A percentile compares a stretch with the other conserved stretches of the same genome.
phyloP scores from a whole-genome alignment of 1,140 invertebrate genomes.

The Caerostris extrusa region DNA sequence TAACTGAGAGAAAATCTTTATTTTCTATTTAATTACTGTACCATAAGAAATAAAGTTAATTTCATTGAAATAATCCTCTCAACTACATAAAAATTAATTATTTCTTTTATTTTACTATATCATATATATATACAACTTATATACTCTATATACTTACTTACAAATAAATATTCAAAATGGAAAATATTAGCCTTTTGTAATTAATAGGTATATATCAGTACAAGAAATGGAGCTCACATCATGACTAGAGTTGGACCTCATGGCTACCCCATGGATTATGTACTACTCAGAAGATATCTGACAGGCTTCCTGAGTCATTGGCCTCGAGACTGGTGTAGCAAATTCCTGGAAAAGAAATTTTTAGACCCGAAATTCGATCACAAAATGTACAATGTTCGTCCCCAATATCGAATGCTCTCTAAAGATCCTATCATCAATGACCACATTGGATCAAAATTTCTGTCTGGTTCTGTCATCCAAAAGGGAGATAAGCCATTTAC shows the following conservation, averaged over 20 bases:
- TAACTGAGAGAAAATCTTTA: no score
- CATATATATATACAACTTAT: no score
- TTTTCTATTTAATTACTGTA: background rate
- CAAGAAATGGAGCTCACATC: slow-evolving; percentile 82
- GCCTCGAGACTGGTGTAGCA: slow-evolving; percentile 64
- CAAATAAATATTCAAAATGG: no score
- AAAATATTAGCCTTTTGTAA: background rate
- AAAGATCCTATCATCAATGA: slow-evolving; percentile 84
- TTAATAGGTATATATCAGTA: slow-evolving; percentile 82
- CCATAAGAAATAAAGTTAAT: background rate
- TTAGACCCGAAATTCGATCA: slow-evolving; percentile 82
- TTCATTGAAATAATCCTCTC: background rate
- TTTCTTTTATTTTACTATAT: no score
- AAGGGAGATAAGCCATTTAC: slow-evolving; percentile 81
- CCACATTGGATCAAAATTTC: slow-evolving; percentile 83
- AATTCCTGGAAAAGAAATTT: slow-evolving; percentile 67
- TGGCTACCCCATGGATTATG: slow-evolving; percentile 80
- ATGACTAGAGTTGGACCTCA: slow-evolving; percentile 80
- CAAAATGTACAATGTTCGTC: slow-evolving; percentile 82
- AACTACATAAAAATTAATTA: no score
- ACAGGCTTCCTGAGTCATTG: slow-evolving; percentile 20
- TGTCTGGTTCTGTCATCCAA: slow-evolving; percentile 82
- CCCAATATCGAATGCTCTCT: slow-evolving; percentile 81
- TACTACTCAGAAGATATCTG: slow-evolving; percentile 46
- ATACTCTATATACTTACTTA: no score